Base-by-base conservation (phyloP, 1,140 invertebrate species). In the Cepaea nemoralis region DNA sequence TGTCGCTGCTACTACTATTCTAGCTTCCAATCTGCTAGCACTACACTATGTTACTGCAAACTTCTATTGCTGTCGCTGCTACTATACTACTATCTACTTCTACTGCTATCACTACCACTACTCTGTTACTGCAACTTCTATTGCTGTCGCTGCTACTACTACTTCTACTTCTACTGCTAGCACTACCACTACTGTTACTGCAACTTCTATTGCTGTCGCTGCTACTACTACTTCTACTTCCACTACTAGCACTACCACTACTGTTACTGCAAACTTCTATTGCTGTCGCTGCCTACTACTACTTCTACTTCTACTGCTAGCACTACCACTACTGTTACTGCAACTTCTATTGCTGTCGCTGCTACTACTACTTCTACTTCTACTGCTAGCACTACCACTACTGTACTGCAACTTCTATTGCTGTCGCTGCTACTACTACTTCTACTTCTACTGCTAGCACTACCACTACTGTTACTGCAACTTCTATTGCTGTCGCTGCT, bases 171-270 rank as follows among this genome's bases (percentile, higher is more conserved):
- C 82, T 71, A 80, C 37, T 77, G 59, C 39, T 77, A 83, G 59
- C 77, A 84, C 81, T 82, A 83, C 71, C 71, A 83, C 75, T 77
- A 84, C 82, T 82, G 80, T 59, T 82, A 79, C 81, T 77, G 73
- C 59, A 71, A 71, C 59, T 69, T 71, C 59, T 71, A 79, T 71
- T 76, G 42, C 69, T 74, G 78, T 40, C 45, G n/a, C 39, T 75
- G 45, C 73, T 75, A 75, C 35, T 45, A 73, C 81, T 82, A 80
- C 82, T 70, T 45, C 66, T 77, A 74, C 82, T 77, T 75, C 48
- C 55, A 63, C 59, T 78, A 79, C 45, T 78, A 74, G 75, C 50
- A 67, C 59, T 82, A 76, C 75, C 78, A 74, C 27, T 82, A 73
- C 74, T 77, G 74, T 67, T 77, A 80, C 66, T 37, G 66, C 63